phyloP scores from a whole-genome alignment of 2,113 vertebrate genomes.

The Pterocles burchelli region DNA sequence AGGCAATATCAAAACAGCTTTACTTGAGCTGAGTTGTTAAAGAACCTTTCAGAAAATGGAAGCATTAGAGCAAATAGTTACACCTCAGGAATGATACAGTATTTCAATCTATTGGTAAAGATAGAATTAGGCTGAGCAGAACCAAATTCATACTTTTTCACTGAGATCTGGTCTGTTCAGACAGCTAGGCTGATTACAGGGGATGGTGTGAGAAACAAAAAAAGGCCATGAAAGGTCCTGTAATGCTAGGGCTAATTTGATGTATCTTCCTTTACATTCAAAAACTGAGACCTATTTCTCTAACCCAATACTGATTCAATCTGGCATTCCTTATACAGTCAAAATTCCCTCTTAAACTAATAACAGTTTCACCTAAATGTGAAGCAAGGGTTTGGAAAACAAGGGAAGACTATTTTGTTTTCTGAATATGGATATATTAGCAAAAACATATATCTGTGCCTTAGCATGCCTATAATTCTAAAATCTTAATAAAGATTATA shows the following conservation, averaged over 20 bases:
- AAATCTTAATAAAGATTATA: conserved; percentile 49
- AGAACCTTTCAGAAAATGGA: conserved; percentile 40
- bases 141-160: background rate
- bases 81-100: background rate
- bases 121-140: background rate
- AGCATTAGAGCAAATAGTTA: conserved; percentile 43
- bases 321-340: background rate
- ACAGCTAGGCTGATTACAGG: conserved; percentile 23
- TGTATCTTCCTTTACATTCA: background rate
- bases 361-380: background rate
- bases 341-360: background rate
- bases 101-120: background rate
- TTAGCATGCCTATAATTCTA: conserved; percentile 41
- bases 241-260: conserved; percentile 30
- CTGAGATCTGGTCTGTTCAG: background rate
- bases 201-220: conserved; percentile 14
- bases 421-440: background rate
- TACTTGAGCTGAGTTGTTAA: background rate
- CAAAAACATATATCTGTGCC: background rate
- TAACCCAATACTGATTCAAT: background rate
- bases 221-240: conserved; percentile 4
- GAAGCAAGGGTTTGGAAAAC: conserved; percentile 14
- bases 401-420: background rate
- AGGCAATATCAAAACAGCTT: conserved; percentile 17
- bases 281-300: conserved; percentile 16